Evolutionary conservation across 2,113 vertebrate species (phyloP).

Genomic region (Oceanites oceanicus): DNA sequence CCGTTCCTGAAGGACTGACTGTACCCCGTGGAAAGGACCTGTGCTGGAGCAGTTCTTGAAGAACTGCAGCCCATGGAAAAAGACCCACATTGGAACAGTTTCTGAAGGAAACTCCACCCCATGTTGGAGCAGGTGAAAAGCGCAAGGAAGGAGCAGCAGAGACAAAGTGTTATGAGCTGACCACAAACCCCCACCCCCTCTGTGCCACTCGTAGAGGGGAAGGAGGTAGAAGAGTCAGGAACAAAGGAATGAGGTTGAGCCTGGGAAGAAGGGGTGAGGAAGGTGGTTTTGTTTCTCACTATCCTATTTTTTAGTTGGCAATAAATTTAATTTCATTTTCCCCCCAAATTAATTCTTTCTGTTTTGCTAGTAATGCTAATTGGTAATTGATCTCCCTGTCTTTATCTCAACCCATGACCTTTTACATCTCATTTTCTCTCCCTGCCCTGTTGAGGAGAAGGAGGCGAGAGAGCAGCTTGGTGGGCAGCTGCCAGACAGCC

Average conservation of each 20-base stretch:
- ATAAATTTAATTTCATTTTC: neutral
- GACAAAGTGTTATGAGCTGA: neutral
- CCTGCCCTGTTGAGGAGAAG: neutral
- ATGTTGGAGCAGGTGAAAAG: neutral
- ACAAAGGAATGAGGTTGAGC: neutral
- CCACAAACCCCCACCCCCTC: fast-evolving
- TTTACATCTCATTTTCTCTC: neutral
- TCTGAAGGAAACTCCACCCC: neutral
- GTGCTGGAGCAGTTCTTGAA: neutral
- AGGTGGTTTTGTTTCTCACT: neutral
- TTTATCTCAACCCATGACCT: neutral
- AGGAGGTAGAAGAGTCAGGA: neutral
- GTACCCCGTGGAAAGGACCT: neutral
- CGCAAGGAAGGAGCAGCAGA: neutral
- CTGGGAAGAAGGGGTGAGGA: neutral
- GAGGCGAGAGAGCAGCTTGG: neutral
- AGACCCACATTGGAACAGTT: neutral
- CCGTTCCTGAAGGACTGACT: neutral
- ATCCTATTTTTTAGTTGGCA: neutral
- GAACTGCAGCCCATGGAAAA: neutral
- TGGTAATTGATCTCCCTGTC: neutral
- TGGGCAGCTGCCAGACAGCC: neutral
- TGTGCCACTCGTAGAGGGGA: fast-evolving
- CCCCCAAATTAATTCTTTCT: fast-evolving
- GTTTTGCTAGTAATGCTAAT: neutral